Evolutionary conservation across 2,888 invertebrate genomes (phyloP).

Genomic region (Scaptomyza caliginosa): DNA sequence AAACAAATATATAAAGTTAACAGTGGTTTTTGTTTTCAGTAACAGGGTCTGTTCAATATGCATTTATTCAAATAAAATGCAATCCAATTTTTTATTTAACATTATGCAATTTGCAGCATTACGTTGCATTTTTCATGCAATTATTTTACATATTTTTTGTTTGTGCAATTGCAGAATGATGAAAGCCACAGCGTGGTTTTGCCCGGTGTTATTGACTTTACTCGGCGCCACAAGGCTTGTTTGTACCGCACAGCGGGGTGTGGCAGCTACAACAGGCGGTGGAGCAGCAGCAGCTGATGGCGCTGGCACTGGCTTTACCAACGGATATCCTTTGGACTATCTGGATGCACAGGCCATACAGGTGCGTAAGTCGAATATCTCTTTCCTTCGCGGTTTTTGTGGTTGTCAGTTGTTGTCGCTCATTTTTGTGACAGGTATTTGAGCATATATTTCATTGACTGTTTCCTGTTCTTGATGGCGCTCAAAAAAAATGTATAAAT

Average conservation of each 20-base stretch:
- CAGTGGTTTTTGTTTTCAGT: background rate
- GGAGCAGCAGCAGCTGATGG: slow-evolving; percentile 32
- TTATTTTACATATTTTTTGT: slow-evolving; percentile 14
- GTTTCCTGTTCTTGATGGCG: slow-evolving; percentile 19
- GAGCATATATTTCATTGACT: slow-evolving; percentile 36
- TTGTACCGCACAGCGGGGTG: slow-evolving; percentile 81
- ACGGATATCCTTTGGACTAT: slow-evolving; percentile 81
- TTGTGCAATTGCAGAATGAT: slow-evolving; percentile 73
- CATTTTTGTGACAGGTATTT: slow-evolving; percentile 23
- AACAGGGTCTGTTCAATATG: slow-evolving; percentile 16
- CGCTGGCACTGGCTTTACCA: slow-evolving; percentile 47
- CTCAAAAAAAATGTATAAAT: slow-evolving; percentile 15
- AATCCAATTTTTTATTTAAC: slow-evolving; percentile 39
- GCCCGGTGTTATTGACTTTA: slow-evolving; percentile 83
- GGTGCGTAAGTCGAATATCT: slow-evolving; percentile 70
- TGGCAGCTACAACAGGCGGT: slow-evolving; percentile 1
- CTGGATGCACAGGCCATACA: slow-evolving; percentile 79
- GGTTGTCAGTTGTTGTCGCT: slow-evolving; percentile 52
- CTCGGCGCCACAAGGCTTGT: slow-evolving; percentile 82
- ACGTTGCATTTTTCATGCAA: slow-evolving; percentile 29
- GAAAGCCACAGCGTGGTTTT: slow-evolving; percentile 84
- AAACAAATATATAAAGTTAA: background rate
- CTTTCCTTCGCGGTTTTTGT: slow-evolving; percentile 8
- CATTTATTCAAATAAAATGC: slow-evolving; percentile 38
- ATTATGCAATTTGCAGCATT: slow-evolving; percentile 11